Evolutionary conservation across 2,113 vertebrate species (phyloP), one percentile per base, ranked within the genome.

Genomic region (Lasiurus cinereus): DNA sequence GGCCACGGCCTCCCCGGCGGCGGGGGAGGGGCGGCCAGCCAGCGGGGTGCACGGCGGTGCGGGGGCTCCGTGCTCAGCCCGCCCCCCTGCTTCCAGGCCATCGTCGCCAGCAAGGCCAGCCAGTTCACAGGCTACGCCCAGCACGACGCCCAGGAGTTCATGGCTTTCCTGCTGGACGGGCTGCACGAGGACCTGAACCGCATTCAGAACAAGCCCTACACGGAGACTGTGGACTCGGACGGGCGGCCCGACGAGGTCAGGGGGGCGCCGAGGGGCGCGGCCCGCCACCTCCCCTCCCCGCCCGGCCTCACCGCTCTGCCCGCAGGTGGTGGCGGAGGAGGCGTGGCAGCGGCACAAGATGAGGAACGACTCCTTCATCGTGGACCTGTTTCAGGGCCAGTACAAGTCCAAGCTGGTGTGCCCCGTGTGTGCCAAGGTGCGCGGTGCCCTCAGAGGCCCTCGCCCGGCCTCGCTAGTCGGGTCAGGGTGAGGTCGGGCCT

Each of bases 401-500:
- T 99, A 99, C 97, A 99, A 99, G 96, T 99, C 99, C 50, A 99
- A 99, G 97, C 98, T 99, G 12, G 99, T 99, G 95, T 99, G 99
- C 94, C 99, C 99, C 0, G 98, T 99, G 39, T 99, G 99, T 97
- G 99, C 99, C 24, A 99, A 99, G 99, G 99, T 99, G 97, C 96
- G 91, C 22, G 22, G 22, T 43, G 9, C 7, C 72, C 16, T 59
- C 73, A n/a, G 19, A 56, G 83, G 2, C 46, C 7, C 39, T 88
- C 1, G n/a, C 62, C 74, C 36, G 66, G 79, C n/a, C 24, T n/a
- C 9, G 64, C 39, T 56, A 21, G 29, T 64, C 64, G 73, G 54
- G 9, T 76, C 48, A 77, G n/a, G 46, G 14, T 56, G 54, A 52
- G 8, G 77, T 62, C 73, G 70, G 50, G 66, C 33, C 27, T 4